Evolutionary conservation across 1,140 invertebrate species (phyloP), one percentile per base, ranked within the genome.

Genomic region (Aphaenogaster floridana): DNA sequence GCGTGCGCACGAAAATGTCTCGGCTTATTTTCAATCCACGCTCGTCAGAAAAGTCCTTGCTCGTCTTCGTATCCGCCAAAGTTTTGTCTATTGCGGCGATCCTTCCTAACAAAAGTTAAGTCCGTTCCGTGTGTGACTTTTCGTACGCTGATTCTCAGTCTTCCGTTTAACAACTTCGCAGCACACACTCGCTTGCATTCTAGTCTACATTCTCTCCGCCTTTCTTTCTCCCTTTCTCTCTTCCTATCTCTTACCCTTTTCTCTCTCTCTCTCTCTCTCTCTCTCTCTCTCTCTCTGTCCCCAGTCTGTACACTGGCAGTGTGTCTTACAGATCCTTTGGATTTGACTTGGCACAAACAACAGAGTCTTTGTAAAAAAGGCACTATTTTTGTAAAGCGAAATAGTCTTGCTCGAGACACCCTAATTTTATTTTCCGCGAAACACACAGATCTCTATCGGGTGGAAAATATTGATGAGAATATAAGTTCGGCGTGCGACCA

Each of bases 351-450:
- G 90, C 90, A 91, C 90, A 91, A 91, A 91, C 90, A 91, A 91
- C 90, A 91, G 77, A 91, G 90, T 91, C 86, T 89, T 89, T 74
- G 90, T 91, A 91, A 91, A 91, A 91, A 91, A 91, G 90, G 90
- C 90, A 91, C 90, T 91, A 91, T 91, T 89, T 91, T 91, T 84
- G 88, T 89, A 89, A 91, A 91, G 86, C 90, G 90, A 87, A 91
- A 89, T 91, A 87, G 87, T 91, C 77, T 83, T 86, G 69, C n/a
- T 87, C 80, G 89, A 72, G 86, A 80, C 74, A 61, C 11, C 21
- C 79, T 72, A 83, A 68, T 87, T 83, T 87, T 74, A 52, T 84
- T 74, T 76, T 39, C 77, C 85, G 77, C 63, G 76, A 80, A 80
- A 69, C 85, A 61, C 48, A 66, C 59, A 54, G 63, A 68, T 68